Evolutionary conservation across 2,797 vertebrate species (phyloP), one percentile per base, ranked within the genome.

Genomic region (Sebastolobus alascanus): DNA sequence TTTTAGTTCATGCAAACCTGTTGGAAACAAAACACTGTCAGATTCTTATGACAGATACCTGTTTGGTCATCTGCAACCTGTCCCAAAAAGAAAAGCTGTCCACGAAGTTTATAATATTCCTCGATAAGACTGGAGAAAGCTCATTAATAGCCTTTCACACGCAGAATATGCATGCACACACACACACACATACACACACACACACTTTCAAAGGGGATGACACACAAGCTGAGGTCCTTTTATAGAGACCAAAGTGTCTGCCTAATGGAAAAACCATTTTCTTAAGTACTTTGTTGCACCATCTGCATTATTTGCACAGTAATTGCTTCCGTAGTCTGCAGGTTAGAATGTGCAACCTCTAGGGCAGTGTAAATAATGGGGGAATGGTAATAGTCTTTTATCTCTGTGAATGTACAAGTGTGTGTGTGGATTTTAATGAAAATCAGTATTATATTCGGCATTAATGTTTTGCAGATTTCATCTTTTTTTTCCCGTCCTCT

Each of bases 231-330:
- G 71, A 90, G 70, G 87, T 92, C 89, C 85, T 92, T 54, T 73
- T 84, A 91, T 77, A 75, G 86, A 92, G 87, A 93, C 87, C 89
- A 90, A 92, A 94, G 92, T 93, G 94, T 93, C 88, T 85, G 80
- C 86, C 90, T 95, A 95, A 93, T 94, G 93, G 93, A 92, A 91
- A 92, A 93, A 91, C 76, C 86, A 84, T 94, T 94, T 89, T 93
- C 92, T 92, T 93, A 93, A 95, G 94, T 94, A 93, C 91, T 93
- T 92, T 92, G 92, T 93, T 94, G 89, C 91, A 87, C 90, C 94
- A 94, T 93, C 89, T 94, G 92, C 79, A 86, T 94, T 91, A 94
- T 90, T 86, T 86, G 84, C 73, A 77, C 77, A 80, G 84, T 93
- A 94, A 95, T 95, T 94, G 94, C 93, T 93, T 94, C 90, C 73